phyloP scores from a whole-genome alignment of 2,113 vertebrate genomes.

The Petromus typicus region DNA sequence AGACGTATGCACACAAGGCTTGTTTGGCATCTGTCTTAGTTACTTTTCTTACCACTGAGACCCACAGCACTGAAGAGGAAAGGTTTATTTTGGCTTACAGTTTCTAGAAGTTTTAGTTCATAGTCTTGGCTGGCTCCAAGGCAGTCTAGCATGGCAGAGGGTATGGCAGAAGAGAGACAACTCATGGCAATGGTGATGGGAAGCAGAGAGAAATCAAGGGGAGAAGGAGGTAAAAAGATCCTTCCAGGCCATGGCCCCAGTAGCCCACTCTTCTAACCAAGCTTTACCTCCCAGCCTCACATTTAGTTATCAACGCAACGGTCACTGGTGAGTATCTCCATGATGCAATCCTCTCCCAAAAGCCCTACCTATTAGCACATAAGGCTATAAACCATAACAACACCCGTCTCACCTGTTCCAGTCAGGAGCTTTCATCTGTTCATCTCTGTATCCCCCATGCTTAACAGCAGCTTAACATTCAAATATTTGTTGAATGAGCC shows the following conservation, averaged over 20 bases:
- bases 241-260: not conserved
- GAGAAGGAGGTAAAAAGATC: not conserved
- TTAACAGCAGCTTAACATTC: not conserved
- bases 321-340: not conserved
- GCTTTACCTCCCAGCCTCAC: not conserved
- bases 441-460: not conserved
- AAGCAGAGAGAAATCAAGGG: not conserved
- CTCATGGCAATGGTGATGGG: not conserved
- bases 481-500: slow-evolving; percentile 1
- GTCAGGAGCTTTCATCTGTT: not conserved
- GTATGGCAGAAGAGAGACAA: not conserved
- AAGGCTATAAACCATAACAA: not conserved
- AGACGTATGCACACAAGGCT: not conserved
- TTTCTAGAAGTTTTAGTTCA: not conserved
- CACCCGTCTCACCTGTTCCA: not conserved
- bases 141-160: not conserved
- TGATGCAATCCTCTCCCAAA: not conserved
- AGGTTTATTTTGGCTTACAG: not conserved
- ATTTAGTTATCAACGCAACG: not conserved
- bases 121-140: not conserved
- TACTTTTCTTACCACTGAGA: not conserved
- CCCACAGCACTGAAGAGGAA: not conserved
- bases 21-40: not conserved
- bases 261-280: not conserved
- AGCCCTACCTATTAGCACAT: not conserved